These are phyloP conservation scores for Ramphastos sulfuratus DNA, from an alignment of 2,113 vertebrate genomes.

Conservation along the genomic window DNA sequence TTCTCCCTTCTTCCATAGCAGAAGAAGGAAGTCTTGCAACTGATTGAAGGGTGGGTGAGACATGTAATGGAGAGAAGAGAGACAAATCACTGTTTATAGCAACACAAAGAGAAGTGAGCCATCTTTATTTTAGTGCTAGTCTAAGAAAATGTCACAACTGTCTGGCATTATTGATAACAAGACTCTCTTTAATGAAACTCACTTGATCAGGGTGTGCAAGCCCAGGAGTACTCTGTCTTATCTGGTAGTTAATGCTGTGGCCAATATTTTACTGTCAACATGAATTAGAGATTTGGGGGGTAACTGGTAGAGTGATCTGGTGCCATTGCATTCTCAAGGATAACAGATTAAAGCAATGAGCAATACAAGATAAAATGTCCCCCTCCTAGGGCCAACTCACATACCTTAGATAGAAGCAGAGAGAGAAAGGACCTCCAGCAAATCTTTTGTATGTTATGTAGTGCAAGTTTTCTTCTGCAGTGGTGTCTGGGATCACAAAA, in stretches of 20 bases:
- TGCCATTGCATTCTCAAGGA: background rate
- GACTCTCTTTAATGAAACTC: background rate
- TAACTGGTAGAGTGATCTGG: background rate
- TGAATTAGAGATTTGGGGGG: constrained; percentile 20
- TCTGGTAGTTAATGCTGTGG: background rate
- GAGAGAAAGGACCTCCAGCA: background rate
- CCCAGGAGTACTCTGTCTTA: constrained; percentile 11
- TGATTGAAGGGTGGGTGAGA: background rate
- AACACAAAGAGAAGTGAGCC: background rate
- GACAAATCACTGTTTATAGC: background rate
- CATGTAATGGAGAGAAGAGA: background rate
- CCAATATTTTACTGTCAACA: constrained; percentile 30
- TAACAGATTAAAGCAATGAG: background rate
- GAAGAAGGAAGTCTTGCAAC: background rate
- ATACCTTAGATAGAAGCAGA: constrained; percentile 4
- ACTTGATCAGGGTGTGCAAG: background rate
- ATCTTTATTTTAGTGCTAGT: background rate
- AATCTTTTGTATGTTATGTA: background rate
- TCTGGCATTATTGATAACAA: background rate
- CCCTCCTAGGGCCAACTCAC: background rate
- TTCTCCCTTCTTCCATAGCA: background rate
- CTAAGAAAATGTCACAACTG: constrained; percentile 16
- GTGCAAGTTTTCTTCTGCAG: background rate
- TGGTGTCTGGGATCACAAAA: background rate
- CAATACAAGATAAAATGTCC: background rate